Evolutionary conservation across 1,140 invertebrate genomes (phyloP).

Genomic region (Ceratosolen solmsi): DNA sequence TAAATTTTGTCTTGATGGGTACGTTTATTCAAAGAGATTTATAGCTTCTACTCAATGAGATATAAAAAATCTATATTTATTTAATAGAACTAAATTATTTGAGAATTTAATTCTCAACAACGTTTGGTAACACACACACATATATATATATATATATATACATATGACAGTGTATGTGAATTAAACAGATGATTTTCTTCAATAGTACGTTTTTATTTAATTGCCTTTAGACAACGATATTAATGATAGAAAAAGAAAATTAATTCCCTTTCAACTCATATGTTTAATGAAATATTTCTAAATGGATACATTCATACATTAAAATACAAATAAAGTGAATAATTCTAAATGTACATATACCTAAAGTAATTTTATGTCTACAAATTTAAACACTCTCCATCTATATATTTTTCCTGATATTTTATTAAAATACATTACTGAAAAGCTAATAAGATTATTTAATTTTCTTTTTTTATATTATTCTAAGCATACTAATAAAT

Average conservation of each 20-base stretch:
- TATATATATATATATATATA: not conserved
- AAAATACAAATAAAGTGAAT: not conserved
- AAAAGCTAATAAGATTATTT: no score
- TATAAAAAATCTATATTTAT: not conserved
- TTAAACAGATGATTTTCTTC: not conserved
- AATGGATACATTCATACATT: not conserved
- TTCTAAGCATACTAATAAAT: no score
- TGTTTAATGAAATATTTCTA: not conserved
- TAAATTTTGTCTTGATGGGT: not conserved
- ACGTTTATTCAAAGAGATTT: not conserved
- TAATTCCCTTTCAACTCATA: not conserved
- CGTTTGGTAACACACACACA: no score
- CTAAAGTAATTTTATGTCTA: not conserved
- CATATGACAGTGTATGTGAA: not conserved
- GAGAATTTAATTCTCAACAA: not conserved
- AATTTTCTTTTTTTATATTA: no score
- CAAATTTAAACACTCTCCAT: not conserved
- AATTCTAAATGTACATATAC: not conserved
- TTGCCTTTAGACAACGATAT: not conserved
- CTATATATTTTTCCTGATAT: not conserved
- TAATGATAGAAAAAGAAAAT: not conserved
- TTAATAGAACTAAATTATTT: not conserved
- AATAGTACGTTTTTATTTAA: not conserved
- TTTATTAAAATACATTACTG: no score
- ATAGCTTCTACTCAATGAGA: not conserved